Percentiles rank a stretch among this genome's conserved stretches.
These are phyloP conservation scores for Lepidocyrtinus sp. DNA, from an alignment of 2,888 invertebrate genomes.

Conservation along the genomic window DNA sequence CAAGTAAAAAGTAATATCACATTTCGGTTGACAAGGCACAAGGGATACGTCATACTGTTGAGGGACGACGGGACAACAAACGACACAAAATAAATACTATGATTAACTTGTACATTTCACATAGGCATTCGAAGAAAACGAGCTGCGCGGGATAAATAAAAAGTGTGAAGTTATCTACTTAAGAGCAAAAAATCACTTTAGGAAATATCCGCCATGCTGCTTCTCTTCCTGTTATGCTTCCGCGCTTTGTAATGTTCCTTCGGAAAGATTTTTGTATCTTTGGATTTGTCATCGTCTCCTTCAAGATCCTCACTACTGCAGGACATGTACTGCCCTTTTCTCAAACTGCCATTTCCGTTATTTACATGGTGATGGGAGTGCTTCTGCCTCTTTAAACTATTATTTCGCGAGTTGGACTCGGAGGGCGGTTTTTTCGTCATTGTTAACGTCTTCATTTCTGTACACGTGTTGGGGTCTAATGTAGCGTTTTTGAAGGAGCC, in stretches of 20 bases:
- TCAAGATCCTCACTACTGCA: constrained; percentile 70
- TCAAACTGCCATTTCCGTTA: constrained; percentile 63
- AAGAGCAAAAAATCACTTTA: neutral
- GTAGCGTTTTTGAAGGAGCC: constrained; percentile 61
- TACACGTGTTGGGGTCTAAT: constrained; percentile 58
- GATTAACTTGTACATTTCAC: constrained; percentile 43
- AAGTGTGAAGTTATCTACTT: neutral
- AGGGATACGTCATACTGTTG: constrained; percentile 25
- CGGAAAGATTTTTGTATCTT: constrained; percentile 69
- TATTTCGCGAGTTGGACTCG: constrained; percentile 63
- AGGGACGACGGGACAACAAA: constrained; percentile 38
- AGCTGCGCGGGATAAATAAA: constrained; percentile 5
- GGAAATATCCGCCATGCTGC: constrained; percentile 50
- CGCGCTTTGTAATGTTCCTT: constrained; percentile 70
- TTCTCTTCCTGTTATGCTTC: constrained; percentile 68
- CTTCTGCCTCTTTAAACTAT: constrained; percentile 68
- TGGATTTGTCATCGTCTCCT: constrained; percentile 60
- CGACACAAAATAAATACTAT: constrained; percentile 42
- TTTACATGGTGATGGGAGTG: constrained; percentile 55
- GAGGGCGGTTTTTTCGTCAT: constrained; percentile 34
- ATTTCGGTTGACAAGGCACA: constrained; percentile 67
- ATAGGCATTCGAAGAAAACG: constrained; percentile 22
- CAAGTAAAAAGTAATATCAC: constrained; percentile 64
- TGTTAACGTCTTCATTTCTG: constrained; percentile 66
- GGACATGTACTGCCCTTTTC: constrained; percentile 68